A percentile compares a stretch with the other conserved stretches of the same genome.
Conservation (phyloP, 2,888 invertebrate genomes). For the Drosophila algonquin region DNA sequence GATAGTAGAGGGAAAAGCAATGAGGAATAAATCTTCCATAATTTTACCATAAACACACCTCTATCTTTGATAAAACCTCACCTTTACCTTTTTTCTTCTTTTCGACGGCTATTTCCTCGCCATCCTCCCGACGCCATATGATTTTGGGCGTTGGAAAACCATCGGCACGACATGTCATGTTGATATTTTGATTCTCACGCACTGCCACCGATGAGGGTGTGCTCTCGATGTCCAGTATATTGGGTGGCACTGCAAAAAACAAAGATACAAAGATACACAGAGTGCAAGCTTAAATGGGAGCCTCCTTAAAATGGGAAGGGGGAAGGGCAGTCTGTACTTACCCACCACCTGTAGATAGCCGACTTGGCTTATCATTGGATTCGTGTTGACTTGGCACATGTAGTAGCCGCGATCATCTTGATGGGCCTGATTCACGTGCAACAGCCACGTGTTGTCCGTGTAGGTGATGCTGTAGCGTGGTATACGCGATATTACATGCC, state of each 20-base stretch:
- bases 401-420: conserved; percentile 94
- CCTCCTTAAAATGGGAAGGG: too few species aligned
- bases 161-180: conserved; percentile 94
- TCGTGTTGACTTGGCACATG: conserved; percentile 89
- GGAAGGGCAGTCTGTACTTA: conserved; percentile 84
- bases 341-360: conserved; percentile 97
- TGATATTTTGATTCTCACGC: conserved; percentile 96
- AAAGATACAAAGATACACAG: neutral
- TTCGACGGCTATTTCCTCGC: conserved; percentile 93
- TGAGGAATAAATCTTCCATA: too few species aligned
- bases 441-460: conserved; percentile 95
- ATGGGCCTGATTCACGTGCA: conserved; percentile 95
- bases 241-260: conserved; percentile 91
- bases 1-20: too few species aligned
- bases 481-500: conserved; percentile 94
- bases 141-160: conserved; percentile 96
- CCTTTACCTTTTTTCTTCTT: conserved; percentile 86
- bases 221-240: conserved; percentile 95
- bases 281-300: neutral
- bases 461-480: conserved; percentile 96
- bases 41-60: too few species aligned
- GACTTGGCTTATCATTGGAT: conserved; percentile 97
- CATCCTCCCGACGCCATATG: conserved; percentile 96
- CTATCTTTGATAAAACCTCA: neutral
- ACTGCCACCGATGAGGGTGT: conserved; percentile 96